Percentiles rank a stretch among this genome's conserved stretches.
Evolutionary conservation across 2,888 invertebrate genomes (phyloP).

Genomic region (Pteria penguin): DNA sequence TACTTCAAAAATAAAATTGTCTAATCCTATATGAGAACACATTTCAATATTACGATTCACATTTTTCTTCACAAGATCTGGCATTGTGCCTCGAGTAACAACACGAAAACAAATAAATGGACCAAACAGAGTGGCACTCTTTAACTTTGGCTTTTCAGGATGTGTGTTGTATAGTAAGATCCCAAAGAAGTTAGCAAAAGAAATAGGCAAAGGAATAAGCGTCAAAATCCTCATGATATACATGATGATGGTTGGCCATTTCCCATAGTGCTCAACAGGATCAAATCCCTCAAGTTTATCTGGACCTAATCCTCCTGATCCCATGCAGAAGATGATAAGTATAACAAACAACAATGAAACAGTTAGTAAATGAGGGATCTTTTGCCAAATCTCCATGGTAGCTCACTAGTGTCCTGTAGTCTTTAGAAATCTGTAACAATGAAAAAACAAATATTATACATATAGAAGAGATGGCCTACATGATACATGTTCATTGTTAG

Average conservation of each 20-base stretch:
- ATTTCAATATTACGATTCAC: slow-evolving; percentile 62
- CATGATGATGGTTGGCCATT: slow-evolving; percentile 52
- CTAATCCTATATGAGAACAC: slow-evolving; percentile 59
- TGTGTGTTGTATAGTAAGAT: slow-evolving; percentile 65
- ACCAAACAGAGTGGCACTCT: slow-evolving; percentile 65
- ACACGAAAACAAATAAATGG: slow-evolving; percentile 69
- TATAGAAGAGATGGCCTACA: too few relatives aligned
- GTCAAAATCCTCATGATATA: slow-evolving; percentile 60
- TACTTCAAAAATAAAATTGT: slow-evolving; percentile 67
- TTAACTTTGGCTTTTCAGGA: slow-evolving; percentile 64
- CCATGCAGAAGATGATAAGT: slow-evolving; percentile 46
- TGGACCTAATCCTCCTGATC: slow-evolving; percentile 50
- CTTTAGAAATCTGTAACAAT: too few relatives aligned
- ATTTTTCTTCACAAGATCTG: slow-evolving; percentile 62
- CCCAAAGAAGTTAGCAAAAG: slow-evolving; percentile 68
- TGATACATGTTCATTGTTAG: too few relatives aligned
- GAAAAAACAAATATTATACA: too few relatives aligned
- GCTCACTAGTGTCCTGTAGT: too few relatives aligned
- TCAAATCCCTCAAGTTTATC: slow-evolving; percentile 47
- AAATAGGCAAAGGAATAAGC: slow-evolving; percentile 63
- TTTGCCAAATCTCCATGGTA: background rate
- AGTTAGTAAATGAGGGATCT: slow-evolving; percentile 43
- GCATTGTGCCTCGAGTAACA: slow-evolving; percentile 62
- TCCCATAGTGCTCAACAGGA: slow-evolving; percentile 61
- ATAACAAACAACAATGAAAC: slow-evolving; percentile 45